phyloP scores from a whole-genome alignment of 2,113 vertebrate genomes.

The Mixornis gularis region DNA sequence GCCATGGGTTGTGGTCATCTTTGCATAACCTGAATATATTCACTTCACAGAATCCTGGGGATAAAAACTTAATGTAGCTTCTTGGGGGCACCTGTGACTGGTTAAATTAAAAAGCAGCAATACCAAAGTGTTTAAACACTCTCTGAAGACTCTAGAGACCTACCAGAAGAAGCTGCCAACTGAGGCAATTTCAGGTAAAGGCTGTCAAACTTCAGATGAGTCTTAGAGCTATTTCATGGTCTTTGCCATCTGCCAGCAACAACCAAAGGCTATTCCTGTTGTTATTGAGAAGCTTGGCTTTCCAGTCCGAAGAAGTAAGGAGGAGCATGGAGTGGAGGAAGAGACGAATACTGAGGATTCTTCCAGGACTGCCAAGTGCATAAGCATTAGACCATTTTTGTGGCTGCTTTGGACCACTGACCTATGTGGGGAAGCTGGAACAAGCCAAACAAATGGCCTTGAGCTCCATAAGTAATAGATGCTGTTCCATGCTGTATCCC shows the following conservation, averaged over 20 bases:
- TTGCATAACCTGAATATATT: fast-evolving
- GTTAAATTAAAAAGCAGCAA: not conserved
- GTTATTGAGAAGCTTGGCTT: not conserved
- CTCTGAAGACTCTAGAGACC: not conserved
- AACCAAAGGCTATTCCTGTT: not conserved
- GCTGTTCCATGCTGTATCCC: not conserved
- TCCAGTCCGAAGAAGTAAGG: not conserved
- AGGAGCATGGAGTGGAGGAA: not conserved
- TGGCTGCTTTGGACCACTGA: not conserved
- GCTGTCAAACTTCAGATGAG: not conserved
- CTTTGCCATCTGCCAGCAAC: not conserved
- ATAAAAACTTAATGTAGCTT: not conserved
- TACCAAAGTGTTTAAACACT: not conserved
- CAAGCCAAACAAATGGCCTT: not conserved
- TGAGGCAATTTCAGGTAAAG: not conserved
- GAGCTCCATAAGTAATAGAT: not conserved
- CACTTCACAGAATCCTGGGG: fast-evolving
- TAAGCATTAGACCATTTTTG: not conserved
- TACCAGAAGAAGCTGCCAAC: not conserved
- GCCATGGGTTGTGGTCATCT: fast-evolving
- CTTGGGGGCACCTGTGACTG: not conserved
- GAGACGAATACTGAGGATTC: not conserved
- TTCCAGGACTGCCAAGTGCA: not conserved
- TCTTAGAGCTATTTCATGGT: not conserved
- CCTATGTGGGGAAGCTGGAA: not conserved